Conservation (phyloP, 2,113 vertebrate species). For the Pseudopodoces humilis region DNA sequence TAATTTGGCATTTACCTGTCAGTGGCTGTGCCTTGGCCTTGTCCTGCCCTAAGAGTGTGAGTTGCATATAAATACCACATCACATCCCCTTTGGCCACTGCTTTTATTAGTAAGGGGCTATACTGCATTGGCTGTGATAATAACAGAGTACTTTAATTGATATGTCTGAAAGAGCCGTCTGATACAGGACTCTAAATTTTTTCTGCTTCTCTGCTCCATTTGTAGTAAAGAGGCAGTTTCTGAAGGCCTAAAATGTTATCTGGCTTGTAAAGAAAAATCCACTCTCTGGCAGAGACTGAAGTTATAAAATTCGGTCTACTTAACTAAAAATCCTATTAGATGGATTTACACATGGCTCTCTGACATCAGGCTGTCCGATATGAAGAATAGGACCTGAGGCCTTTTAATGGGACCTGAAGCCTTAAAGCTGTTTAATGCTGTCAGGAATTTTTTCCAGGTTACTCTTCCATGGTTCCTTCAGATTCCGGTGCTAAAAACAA, state of each 20-base stretch:
- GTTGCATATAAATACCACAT: neutral
- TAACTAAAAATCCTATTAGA: constrained; percentile 62
- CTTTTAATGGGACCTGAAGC: constrained; percentile 17
- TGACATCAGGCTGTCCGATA: constrained; percentile 2
- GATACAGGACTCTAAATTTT: neutral
- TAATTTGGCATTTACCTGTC: neutral
- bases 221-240: neutral
- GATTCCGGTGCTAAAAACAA: neutral
- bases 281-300: neutral
- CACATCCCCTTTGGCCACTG: neutral
- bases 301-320: constrained; percentile 54
- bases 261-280: constrained; percentile 20
- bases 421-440: neutral
- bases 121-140: neutral
- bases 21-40: neutral
- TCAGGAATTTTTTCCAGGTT: constrained; percentile 3
- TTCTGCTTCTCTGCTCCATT: neutral
- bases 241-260: constrained; percentile 24
- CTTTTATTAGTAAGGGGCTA: neutral
- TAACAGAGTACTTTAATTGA: neutral
- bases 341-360: constrained; percentile 28
- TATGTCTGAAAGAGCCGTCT: neutral
- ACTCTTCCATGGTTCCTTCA: neutral
- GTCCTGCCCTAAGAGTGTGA: neutral
- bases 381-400: neutral